Base-by-base conservation (phyloP, 2,113 vertebrate genomes). In the Myrmecobius fasciatus region DNA sequence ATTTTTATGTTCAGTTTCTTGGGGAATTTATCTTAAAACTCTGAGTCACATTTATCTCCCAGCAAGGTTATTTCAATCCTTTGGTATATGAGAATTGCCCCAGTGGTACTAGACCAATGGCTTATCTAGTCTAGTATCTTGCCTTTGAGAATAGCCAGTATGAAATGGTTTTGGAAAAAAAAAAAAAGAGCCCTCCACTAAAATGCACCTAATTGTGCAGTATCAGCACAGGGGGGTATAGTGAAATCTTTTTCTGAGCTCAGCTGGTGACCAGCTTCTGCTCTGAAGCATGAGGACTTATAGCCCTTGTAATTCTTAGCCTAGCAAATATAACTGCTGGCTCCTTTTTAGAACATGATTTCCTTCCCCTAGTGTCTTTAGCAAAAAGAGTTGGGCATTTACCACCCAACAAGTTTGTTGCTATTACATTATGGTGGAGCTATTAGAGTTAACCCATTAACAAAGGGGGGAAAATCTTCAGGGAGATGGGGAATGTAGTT, bases 241-340 rank as follows among this genome's bases (percentile, higher is more conserved):
- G 88, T 92, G 97, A 97, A 97, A 51, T 95, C 67, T 52, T 1
- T 98, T 96, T 98, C 97, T 98, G 96, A 98, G 97, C 98, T 95
- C 98, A 98, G 98, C 96, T 98, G 98, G 97, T 98, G 96, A 98
- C 98, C 93, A 97, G 46, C 93, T 98, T 98, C 95, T 98, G 97
- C 98, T 98, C 98, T 97, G 97, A 98, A 98, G 98, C 98, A 95
- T 92, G 90, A 98, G 93, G 95, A 97, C 97, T 98, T 97, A 98
- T 94, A 52, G 97, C 49, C 96, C 97, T 98, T 98, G 93, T 98
- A 98, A 98, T 98, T 98, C 97, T 98, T 98, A 98, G 97, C 97
- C 97, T 96, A 94, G 97, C 96, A 97, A 97, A 89, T 92, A 1
- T 94, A 94, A 96, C 95, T 97, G 93, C 94, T 0, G 43, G 90